Base-by-base conservation (phyloP, 1,140 invertebrate species). In the Bombus balteatus region DNA sequence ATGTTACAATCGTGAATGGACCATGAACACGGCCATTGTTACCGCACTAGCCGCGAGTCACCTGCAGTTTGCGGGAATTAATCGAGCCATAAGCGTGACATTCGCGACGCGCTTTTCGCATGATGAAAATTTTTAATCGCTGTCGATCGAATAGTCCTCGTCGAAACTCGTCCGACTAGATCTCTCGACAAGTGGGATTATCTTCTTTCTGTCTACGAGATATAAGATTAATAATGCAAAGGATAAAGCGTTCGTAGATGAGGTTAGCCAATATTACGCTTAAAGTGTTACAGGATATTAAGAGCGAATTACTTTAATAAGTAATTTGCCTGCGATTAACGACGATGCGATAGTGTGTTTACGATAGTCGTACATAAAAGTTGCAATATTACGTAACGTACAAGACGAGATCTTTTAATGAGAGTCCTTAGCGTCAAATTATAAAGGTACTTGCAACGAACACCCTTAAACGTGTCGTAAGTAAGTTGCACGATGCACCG, bases 41-140 rank as follows among this genome's bases (percentile, higher is more conserved):
- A 88, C 88, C 75, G 71, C 74, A 86, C 89, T 91, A 87, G 88
- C 86, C 68, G 68, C 66, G 79, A 89, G 91, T 92, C 92, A 90
- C 81, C 78, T 85, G 87, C 92, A 92, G 91, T 79, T 91, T 85
- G 87, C 83, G 71, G 65, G 86, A 90, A 92, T 92, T 92, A 92
- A 92, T 92, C 75, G 86, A 77, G 76, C 82, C 66, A 90, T 90
- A 82, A 66, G 75, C 71, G 43, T 32, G 65, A 62, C 32, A 77
- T 80, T 70, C 81, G 68, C 41, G 25, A n/a, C 18, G 76, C 53
- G 73, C 74, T 81, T 32, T 37, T 59, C 53, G 65, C 47, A 72
- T 32, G 41, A 71, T 72, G 68, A 77, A 62, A 89, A 86, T 89
- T 89, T 82, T 62, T 62, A 85, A 85, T 43, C 25, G 41, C 3